Evolutionary conservation across 1,140 invertebrate genomes (phyloP).

Genomic region (Zaprionus nigranus): DNA sequence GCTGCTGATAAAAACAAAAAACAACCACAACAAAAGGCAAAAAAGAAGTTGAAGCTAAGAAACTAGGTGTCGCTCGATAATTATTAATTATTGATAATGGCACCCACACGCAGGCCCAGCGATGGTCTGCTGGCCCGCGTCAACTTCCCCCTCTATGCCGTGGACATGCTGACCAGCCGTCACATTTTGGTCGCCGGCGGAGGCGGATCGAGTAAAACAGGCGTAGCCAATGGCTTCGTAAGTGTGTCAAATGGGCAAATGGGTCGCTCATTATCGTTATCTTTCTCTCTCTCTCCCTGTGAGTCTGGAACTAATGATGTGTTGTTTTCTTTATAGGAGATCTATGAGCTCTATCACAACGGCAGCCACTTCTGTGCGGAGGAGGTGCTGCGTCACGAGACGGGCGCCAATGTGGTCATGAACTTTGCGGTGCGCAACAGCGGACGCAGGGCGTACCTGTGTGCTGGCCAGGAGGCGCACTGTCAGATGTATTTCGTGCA

Average conservation of each 20-base stretch:
- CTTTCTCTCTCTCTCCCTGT: constrained; percentile 22
- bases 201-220: constrained; percentile 97
- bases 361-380: constrained; percentile 92
- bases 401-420: constrained; percentile 95
- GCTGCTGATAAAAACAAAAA: constrained; percentile 49
- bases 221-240: constrained; percentile 97
- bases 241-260: constrained; percentile 82
- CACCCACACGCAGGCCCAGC: constrained; percentile 79
- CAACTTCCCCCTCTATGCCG: constrained; percentile 96
- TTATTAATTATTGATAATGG: constrained; percentile 74
- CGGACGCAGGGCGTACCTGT: constrained; percentile 90
- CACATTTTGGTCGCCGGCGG: constrained; percentile 98
- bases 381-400: constrained; percentile 94
- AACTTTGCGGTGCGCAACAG: constrained; percentile 91
- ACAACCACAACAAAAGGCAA: constrained; percentile 38
- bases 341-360: constrained; percentile 94
- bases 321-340: constrained; percentile 88
- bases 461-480: constrained; percentile 95
- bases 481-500: constrained; percentile 95
- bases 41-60: neutral
- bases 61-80: constrained; percentile 43
- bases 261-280: constrained; percentile 15
- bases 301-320: neutral
- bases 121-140: constrained; percentile 92
- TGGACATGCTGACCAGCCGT: constrained; percentile 95